phyloP scores from a whole-genome alignment of 2,888 invertebrate species.

The Stenichneumon culpator region DNA sequence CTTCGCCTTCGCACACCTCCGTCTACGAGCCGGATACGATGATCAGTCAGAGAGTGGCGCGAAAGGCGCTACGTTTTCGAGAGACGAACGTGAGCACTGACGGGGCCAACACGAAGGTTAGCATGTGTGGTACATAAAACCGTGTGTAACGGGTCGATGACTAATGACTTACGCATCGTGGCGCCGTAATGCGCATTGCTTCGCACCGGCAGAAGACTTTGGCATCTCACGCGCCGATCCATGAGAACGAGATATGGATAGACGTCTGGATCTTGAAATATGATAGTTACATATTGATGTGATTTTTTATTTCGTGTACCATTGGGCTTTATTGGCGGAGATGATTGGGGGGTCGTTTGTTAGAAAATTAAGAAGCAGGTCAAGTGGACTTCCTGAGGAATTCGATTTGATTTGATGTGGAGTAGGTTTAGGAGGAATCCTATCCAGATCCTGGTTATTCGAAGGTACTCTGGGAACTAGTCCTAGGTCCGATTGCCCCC shows the following conservation, averaged over 20 bases:
- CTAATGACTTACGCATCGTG: constrained; percentile 55
- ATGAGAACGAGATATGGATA: constrained; percentile 1
- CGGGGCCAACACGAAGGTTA: background rate
- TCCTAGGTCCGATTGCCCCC: no score
- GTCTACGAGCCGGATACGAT: constrained; percentile 55
- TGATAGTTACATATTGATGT: background rate
- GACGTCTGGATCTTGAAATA: background rate
- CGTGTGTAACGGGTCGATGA: constrained; percentile 57
- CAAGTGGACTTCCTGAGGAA: no score
- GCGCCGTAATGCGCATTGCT: constrained; percentile 43
- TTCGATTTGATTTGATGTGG: no score
- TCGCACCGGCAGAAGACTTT: background rate
- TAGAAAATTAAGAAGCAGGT: background rate
- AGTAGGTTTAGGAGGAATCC: no score
- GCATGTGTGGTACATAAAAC: constrained; percentile 14
- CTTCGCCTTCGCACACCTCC: constrained; percentile 53
- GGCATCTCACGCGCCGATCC: constrained; percentile 15
- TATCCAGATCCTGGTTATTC: no score
- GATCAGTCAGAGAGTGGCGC: constrained; percentile 65
- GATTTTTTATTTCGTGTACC: background rate
- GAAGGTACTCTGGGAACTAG: no score
- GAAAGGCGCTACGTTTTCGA: constrained; percentile 37
- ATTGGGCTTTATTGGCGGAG: background rate
- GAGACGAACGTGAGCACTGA: constrained; percentile 44
- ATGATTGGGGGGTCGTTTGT: background rate